Evolutionary conservation across 2,888 invertebrate species (phyloP), one percentile per base, ranked within the genome.

Genomic region (Elegia similella): DNA sequence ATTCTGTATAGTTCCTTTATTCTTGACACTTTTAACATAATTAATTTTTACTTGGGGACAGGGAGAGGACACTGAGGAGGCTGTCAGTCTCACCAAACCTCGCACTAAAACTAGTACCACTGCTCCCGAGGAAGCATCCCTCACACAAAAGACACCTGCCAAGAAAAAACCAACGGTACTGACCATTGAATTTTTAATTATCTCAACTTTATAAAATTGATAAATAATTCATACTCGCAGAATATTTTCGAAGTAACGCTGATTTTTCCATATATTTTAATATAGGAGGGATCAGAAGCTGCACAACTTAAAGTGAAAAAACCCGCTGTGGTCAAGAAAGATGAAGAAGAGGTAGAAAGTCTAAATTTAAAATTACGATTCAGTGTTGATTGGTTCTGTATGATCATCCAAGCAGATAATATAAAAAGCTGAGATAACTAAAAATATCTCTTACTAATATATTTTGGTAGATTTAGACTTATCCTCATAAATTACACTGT

Each of bases 41-140:
- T 69, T 76, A 76, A 63, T 69, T 69, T 72, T 65, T 62, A 78
- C 73, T 66, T 70, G 79, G 78, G 80, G 72, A 64, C 77, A 90
- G 90, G 88, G 80, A 68, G 89, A 89, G 78, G 89, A 90, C 71
- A 84, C 85, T 81, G 84, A 90, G 80, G 77, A 93, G 86, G 88
- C 85, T 68, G 81, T 91, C 74, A 92, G 80, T 73, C 78, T 92
- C 68, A 80, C 83, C 72, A 88, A 89, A 70, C 91, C 91, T 66
- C 84, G 83, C 69, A 85, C 84, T 79, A 92, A 90, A 79, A 90
- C 87, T 67, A 89, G 87, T 82, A 89, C 90, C 59, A 89, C 88
- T 60, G 88, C 90, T 65, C 91, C 90, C 55, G 91, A 88, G 79
- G 91, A 91, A 69, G 91, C 88, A 68, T 80, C 88, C 64, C 88